Evolutionary conservation across 53 echinoderm and acorn worm species (phyloP), one percentile per base, ranked within the genome.

Genomic region (Patiria pectinifera): DNA sequence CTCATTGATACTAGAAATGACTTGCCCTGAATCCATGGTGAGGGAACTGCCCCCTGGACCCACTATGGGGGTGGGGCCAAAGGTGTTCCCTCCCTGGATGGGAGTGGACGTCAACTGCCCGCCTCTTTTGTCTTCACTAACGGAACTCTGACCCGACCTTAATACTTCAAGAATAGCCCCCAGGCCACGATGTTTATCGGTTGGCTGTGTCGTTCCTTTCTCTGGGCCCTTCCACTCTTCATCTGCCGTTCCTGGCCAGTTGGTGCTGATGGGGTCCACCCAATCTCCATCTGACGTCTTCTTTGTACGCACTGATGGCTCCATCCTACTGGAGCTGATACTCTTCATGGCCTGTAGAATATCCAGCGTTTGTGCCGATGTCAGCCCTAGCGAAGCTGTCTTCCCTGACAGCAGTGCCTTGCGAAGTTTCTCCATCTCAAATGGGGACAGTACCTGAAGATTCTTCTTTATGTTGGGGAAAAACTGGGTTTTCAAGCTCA

Each of bases 391-490:
- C 4, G 19, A 62, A 7, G 69, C 90, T 47, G 62, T 80, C 48
- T 90, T 90, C 3, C 90, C 90, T 0, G 90, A 90, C 16, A 90
- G 80, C 6, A 90, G 48, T 47, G 90, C 81, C 66, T 90, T 90
- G 2, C 90, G 90, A 5, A 90, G 69, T 1, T 2, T 80, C 49
- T 90, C 90, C 69, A 61, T 59, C 25, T 90, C 90, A 1, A 2
- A 14, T 18, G 70, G 22, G 22, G 62, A 44, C 69, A 90, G 61
- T 15, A 47, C 66, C 66, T 81, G 63, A 0, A 90, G 79, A 22
- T 66, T 90, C 13, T 90, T 81, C 81, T 22, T 90, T 4, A 66
- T 62, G 47, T 62, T 69, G 19, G 69, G 69, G 62, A 80, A 69
- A 9, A 80, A 45, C 15, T 76, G 86, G 24, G 9, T 70, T 35